Evolutionary conservation across 2,797 vertebrate genomes (phyloP), one percentile per base, ranked within the genome.

Genomic region (Enteromius mattozi): DNA sequence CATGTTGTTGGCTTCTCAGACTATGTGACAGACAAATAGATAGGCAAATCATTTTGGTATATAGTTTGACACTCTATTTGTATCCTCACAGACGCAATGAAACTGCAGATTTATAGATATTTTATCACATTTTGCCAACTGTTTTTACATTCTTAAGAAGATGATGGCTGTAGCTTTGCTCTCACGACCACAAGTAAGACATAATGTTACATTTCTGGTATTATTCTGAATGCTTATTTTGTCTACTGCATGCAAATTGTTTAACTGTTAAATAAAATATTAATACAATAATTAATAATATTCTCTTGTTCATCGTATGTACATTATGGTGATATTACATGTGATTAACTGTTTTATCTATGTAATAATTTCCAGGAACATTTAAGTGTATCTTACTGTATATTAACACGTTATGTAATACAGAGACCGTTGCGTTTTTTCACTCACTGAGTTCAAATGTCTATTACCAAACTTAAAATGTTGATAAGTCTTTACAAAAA

Each of bases 31-130:
- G 16, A 33, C 47, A 79, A 42, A 66, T 5, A 33, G 66, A 9
- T 33, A 79, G 61, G 77, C 77, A 66, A 79, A 79, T 79, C 9
- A 79, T 42, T 54, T 77, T 68, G 81, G n/a, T 76, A 77, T 77
- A 77, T 76, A 83, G 72, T 68, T 83, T 83, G 47, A 3, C 14
- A 47, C 21, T 12, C 54, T 63, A 82, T 63, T 63, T 54, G 24
- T 70, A 54, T 81, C 61, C 27, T 65, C 27, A 45, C 80, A 81
- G 54, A 72, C 24, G 21, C 40, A 33, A 81, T 17, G 24, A 35
- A 77, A 70, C 49, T 45, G 49, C 45, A 21, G n/a, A 27, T 14
- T 81, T 27, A 12, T n/a, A 61, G 10, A 61, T 9, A 81, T 42
- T 42, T 21, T 27, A 30, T 8, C 51, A n/a, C 21, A 17, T 27